Base-by-base conservation (phyloP, 2,113 vertebrate species). In the Gambusia affinis region DNA sequence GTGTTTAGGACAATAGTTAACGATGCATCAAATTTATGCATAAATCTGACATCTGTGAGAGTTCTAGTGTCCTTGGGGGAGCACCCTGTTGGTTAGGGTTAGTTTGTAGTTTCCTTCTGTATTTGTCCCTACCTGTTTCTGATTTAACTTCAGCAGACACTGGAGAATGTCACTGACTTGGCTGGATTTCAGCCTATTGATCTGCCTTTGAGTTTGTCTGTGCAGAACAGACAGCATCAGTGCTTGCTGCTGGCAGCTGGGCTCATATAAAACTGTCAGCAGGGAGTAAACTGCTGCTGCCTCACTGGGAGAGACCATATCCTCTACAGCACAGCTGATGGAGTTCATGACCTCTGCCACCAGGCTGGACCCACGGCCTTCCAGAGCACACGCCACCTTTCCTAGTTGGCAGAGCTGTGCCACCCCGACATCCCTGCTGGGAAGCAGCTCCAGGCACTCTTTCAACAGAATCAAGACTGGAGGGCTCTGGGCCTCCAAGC, bases 321-420 rank as follows among this genome's bases (percentile, higher is more conserved):
- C 29, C 65, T 70, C 72, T 15, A 81, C 35, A 33, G 72, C 69
- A 17, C 6, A 22, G 12, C 35, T 2, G 12, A 85, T 12, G 22
- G 54, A 83, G 72, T 76, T 63, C 60, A 85, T 47, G 44, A 80
- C 82, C 64, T 70, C 35, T 27, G 57, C 51, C 54, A 70, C 37
- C 71, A 68, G 1, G 27, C 33, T 61, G 22, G 76, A 75, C 68
- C 31, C 67, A 35, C 27, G 15, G 42, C 73, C 82, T 67, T 78
- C 77, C 70, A 82, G 68, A 73, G 67, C 8, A 15, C 57, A n/a
- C 0, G 75, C 83, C 80, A 80, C 64, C 77, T 83, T 67, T 2
- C 80, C 82, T 74, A 87, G 72, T 65, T 57, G 73, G 66, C 85
- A 87, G 24, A 87, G 79, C 73, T 76, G 79, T 17, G 54, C 4